phyloP scores from a whole-genome alignment of 2,113 vertebrate species.

The Caranx melampygus region DNA sequence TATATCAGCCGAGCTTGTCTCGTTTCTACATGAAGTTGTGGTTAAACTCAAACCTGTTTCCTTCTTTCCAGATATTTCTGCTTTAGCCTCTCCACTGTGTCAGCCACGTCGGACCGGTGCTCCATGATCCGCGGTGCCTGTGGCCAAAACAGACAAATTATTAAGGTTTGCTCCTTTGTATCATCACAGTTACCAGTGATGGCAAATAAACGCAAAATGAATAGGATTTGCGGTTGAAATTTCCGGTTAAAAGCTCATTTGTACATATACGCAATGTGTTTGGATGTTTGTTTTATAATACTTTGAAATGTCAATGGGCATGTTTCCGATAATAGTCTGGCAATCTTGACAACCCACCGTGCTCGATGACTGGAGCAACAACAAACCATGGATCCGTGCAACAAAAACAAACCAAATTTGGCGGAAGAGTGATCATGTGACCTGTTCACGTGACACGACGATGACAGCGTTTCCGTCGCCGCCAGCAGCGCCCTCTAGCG shows the following conservation, averaged over 20 bases:
- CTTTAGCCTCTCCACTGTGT: conserved; percentile 34
- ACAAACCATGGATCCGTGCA: not conserved
- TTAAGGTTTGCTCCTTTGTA: too few species aligned
- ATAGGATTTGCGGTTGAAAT: not conserved
- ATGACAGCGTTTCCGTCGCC: accelerated
- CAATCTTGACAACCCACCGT: not conserved
- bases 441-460: too few species aligned
- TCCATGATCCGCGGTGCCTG: not conserved
- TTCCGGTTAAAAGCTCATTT: not conserved
- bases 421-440: conserved; percentile 43
- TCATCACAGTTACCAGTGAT: not conserved
- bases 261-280: accelerated
- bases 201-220: not conserved
- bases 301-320: not conserved
- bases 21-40: not conserved
- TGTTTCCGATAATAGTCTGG: not conserved
- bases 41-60: conserved; percentile 50
- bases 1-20: not conserved
- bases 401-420: conserved; percentile 38
- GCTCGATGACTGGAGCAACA: not conserved
- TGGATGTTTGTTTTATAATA: accelerated
- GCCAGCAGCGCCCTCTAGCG: conserved; percentile 3
- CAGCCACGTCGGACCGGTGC: not conserved
- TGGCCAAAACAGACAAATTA: too few species aligned
- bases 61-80: conserved; percentile 57